phyloP scores from a whole-genome alignment of 2,113 vertebrate genomes.

The Tetrao urogallus region DNA sequence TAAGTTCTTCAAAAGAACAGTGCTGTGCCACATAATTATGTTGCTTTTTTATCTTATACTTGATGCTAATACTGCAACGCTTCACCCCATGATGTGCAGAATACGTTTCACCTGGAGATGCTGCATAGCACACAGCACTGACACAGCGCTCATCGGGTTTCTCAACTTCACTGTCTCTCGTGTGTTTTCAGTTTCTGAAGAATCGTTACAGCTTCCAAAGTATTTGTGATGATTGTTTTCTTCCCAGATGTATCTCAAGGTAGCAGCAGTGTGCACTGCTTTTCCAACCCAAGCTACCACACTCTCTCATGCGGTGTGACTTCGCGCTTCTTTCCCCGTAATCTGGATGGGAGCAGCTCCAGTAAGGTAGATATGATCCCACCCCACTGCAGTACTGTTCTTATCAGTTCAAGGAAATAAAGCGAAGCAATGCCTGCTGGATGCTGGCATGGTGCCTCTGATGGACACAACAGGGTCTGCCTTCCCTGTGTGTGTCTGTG shows the following conservation, averaged over 20 bases:
- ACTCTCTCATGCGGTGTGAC: conserved; percentile 89
- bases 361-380: conserved; percentile 85
- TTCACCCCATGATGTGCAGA: neutral
- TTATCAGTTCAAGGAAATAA: conserved; percentile 69
- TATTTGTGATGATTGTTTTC: conserved; percentile 82
- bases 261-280: conserved; percentile 86
- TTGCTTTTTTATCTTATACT: neutral
- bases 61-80: neutral
- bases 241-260: conserved; percentile 86
- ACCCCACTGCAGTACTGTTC: neutral
- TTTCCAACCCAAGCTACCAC: conserved; percentile 96
- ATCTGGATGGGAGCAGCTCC: conserved; percentile 89
- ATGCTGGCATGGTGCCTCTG: accelerated
- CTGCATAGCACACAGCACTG: neutral
- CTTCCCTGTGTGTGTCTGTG: neutral
- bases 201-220: conserved; percentile 21
- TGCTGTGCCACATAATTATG: neutral
- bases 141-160: neutral
- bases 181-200: conserved; percentile 18
- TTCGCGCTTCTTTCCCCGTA: conserved; percentile 87
- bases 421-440: neutral
- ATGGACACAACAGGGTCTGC: neutral
- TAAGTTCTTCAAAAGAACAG: neutral
- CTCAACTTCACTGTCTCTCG: neutral
- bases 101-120: neutral